Conservation (phyloP, 2,797 vertebrate species). For the Sebastes steindachneri region DNA sequence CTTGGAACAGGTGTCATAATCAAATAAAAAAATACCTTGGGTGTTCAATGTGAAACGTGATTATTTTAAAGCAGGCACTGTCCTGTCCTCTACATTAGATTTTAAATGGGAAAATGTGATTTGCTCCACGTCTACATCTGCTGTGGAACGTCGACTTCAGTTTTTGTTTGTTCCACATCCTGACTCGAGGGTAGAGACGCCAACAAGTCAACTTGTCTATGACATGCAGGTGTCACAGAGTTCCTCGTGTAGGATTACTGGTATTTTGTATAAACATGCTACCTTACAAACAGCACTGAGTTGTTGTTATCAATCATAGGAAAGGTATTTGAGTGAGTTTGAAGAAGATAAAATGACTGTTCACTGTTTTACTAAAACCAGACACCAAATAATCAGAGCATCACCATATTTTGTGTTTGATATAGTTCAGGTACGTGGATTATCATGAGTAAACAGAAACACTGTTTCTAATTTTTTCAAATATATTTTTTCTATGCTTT, state of each 20-base stretch:
- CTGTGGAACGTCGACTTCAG: not conserved
- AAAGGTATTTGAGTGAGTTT: not conserved
- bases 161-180: not conserved
- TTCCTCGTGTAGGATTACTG: not conserved
- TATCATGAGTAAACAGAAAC: not conserved
- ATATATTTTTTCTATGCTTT: not conserved
- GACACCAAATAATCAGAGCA: not conserved
- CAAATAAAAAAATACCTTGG: not conserved
- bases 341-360: not conserved
- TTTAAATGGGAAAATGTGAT: not conserved
- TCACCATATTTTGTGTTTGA: not conserved
- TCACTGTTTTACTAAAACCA: not conserved
- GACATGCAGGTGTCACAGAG: not conserved
- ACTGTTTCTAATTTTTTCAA: not conserved
- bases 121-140: not conserved
- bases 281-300: not conserved
- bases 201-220: not conserved
- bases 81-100: not conserved
- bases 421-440: not conserved
- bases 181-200: not conserved
- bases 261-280: not conserved
- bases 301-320: not conserved
- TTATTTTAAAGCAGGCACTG: not conserved
- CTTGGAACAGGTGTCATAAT: not conserved
- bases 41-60: not conserved